Percentiles rank a stretch among this genome's conserved stretches.
Conservation (phyloP, 2,888 invertebrate genomes). For the Folsomia manolachei region DNA sequence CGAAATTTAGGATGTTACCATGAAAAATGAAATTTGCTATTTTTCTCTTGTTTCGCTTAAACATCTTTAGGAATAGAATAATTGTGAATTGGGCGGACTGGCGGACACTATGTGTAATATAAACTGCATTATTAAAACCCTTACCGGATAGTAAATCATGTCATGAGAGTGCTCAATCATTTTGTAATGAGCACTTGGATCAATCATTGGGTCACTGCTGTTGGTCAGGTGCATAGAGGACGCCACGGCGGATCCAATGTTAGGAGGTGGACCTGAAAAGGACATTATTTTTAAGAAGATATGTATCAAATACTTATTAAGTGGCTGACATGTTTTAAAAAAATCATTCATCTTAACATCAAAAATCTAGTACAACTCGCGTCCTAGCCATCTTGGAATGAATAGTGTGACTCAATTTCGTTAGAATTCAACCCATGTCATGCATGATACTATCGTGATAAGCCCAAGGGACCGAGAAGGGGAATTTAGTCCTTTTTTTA, state of each 20-base stretch:
- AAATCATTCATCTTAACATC: too few relatives aligned
- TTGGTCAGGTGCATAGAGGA: constrained; percentile 76
- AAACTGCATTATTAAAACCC: neutral
- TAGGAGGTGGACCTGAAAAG: constrained; percentile 58
- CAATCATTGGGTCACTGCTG: constrained; percentile 66
- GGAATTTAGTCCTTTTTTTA: neutral
- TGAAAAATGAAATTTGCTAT: too few relatives aligned
- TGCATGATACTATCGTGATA: too few relatives aligned
- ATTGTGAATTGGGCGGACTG: neutral
- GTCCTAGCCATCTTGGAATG: neutral
- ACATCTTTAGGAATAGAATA: too few relatives aligned
- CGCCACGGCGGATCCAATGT: constrained; percentile 70
- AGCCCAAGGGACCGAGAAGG: neutral
- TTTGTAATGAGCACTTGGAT: constrained; percentile 63
- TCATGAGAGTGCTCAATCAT: constrained; percentile 68
- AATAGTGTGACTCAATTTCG: neutral
- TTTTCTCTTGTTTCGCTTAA: too few relatives aligned
- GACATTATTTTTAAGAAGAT: too few relatives aligned
- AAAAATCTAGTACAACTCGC: too few relatives aligned
- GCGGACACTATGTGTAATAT: neutral
- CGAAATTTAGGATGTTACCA: too few relatives aligned
- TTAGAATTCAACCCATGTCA: too few relatives aligned
- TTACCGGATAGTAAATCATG: constrained; percentile 78
- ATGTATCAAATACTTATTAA: neutral
- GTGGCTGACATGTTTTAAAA: neutral